These are phyloP conservation scores for Lycocorax pyrrhopterus DNA, from an alignment of 2,113 vertebrate species.

Conservation along the genomic window DNA sequence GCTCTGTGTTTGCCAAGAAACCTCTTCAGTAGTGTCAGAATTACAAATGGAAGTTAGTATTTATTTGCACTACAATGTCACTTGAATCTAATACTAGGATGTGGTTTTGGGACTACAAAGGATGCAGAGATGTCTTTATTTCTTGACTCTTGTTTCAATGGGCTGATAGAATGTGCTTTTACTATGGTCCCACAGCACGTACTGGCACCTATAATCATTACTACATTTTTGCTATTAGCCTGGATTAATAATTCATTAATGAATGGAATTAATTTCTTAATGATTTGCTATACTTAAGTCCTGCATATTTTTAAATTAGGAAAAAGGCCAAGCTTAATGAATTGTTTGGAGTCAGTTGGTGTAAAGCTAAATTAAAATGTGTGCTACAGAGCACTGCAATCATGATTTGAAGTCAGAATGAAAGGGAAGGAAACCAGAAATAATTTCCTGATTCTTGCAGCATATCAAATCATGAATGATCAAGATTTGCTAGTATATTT, in stretches of 20 bases:
- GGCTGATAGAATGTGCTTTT: neutral
- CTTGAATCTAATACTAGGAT: neutral
- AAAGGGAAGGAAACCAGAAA: neutral
- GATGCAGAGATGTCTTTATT: neutral
- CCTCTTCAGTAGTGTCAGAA: neutral
- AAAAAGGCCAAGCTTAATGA: neutral
- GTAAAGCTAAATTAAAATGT: neutral
- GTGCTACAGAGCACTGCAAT: neutral
- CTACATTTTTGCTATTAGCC: neutral
- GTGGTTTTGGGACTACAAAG: neutral
- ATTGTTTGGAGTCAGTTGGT: neutral
- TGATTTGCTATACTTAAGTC: neutral
- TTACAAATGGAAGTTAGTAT: neutral
- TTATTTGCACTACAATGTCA: neutral
- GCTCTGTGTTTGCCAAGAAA: neutral
- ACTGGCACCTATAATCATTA: neutral
- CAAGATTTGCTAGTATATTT: neutral
- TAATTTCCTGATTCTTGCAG: neutral
- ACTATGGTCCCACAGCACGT: neutral
- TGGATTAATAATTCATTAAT: slow-evolving; percentile 33
- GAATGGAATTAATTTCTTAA: neutral
- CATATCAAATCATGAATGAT: neutral
- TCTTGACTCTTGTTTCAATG: neutral
- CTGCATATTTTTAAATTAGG: neutral
- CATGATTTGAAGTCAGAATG: neutral